phyloP scores from a whole-genome alignment of 2,113 vertebrate genomes.

The Thinocorus orbignyianus region DNA sequence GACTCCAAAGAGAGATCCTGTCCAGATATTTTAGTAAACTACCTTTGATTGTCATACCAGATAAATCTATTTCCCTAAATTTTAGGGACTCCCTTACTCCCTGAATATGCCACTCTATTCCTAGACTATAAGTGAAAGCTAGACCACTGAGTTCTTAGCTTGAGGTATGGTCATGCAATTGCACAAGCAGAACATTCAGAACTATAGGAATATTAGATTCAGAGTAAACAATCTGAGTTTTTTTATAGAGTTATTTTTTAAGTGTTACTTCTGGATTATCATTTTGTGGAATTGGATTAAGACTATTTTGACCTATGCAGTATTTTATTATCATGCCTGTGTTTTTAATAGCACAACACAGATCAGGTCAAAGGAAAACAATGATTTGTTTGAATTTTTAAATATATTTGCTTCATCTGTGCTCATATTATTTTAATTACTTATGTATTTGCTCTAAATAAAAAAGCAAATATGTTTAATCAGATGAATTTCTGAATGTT shows the following conservation, averaged over 20 bases:
- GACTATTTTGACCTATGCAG: neutral
- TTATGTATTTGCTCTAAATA: neutral
- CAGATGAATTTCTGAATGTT: neutral
- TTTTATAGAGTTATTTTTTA: neutral
- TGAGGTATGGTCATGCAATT: neutral
- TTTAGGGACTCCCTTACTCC: neutral
- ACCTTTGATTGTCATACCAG: neutral
- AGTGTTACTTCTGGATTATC: neutral
- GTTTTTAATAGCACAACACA: neutral
- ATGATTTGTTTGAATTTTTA: neutral
- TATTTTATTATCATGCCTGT: neutral
- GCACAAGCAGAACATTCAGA: neutral
- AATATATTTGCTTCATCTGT: neutral
- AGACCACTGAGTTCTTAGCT: neutral
- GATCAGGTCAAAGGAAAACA: neutral
- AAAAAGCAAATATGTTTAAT: neutral
- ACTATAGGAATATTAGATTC: neutral
- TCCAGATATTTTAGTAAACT: neutral
- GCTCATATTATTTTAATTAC: neutral
- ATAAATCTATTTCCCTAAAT: neutral
- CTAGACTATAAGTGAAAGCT: neutral
- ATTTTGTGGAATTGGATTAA: neutral
- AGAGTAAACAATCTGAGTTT: neutral
- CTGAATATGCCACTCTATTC: neutral
- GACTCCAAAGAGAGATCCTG: neutral